These are phyloP conservation scores for Sciurus carolinensis DNA, from an alignment of 2,797 vertebrate genomes.

Conservation along the genomic window DNA sequence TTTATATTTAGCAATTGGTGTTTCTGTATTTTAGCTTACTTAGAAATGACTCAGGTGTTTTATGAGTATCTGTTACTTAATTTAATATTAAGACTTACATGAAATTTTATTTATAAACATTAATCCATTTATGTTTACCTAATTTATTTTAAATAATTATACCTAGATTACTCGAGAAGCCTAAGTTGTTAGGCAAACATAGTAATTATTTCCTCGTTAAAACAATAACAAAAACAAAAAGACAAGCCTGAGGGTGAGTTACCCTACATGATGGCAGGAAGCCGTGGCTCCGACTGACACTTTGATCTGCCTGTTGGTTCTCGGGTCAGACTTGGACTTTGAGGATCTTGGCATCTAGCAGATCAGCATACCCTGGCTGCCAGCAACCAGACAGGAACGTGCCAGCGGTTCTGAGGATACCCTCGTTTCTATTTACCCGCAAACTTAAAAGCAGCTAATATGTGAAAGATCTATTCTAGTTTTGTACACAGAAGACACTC, in stretches of 20 bases:
- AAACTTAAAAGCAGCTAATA: no score
- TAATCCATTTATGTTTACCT: background rate
- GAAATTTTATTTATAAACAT: background rate
- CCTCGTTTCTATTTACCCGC: no score
- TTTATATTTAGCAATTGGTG: background rate
- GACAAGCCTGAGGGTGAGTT: background rate
- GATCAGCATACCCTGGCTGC: no score
- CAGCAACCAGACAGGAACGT: no score
- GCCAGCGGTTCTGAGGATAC: no score
- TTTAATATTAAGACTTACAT: background rate
- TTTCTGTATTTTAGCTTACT: no score
- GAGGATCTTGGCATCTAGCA: background rate
- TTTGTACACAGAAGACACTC: no score
- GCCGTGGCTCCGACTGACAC: fast-evolving
- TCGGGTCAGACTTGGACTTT: background rate
- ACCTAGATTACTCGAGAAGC: background rate
- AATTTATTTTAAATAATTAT: background rate
- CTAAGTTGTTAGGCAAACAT: background rate
- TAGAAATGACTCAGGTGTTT: background rate
- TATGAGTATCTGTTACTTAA: background rate
- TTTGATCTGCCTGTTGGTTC: no score
- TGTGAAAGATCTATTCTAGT: no score
- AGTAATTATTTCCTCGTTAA: background rate
- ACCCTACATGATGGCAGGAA: background rate
- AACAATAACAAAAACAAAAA: no score